Percentiles rank a stretch among this genome's conserved stretches.
Evolutionary conservation across 2,888 invertebrate genomes (phyloP).

Genomic region (Cinara cedri): DNA sequence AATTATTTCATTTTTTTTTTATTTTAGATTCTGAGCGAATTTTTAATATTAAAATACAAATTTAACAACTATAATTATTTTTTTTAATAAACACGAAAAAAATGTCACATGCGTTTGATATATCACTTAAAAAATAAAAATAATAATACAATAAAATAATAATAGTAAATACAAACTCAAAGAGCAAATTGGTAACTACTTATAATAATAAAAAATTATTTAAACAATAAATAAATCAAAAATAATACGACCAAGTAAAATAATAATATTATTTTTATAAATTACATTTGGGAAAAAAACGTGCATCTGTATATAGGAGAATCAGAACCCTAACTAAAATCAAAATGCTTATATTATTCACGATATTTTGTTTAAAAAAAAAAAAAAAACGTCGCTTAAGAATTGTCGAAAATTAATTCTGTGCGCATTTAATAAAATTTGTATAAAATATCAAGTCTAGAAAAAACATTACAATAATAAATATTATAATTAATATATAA

Average conservation of each 20-base stretch:
- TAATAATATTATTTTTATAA: slow-evolving; percentile 1
- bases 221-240: slow-evolving; percentile 54
- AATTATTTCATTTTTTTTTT: too few relatives aligned
- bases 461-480: slow-evolving; percentile 23
- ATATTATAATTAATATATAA: too few relatives aligned
- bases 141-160: slow-evolving; percentile 52
- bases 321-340: slow-evolving; percentile 30
- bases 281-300: slow-evolving; percentile 26
- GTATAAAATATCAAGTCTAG: slow-evolving; percentile 37
- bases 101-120: slow-evolving; percentile 37
- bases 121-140: slow-evolving; percentile 29
- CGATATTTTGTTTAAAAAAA: slow-evolving; percentile 5
- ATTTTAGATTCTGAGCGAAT: background rate
- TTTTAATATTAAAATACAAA: slow-evolving; percentile 3
- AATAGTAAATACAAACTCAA: slow-evolving; percentile 56
- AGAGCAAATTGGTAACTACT: slow-evolving; percentile 53
- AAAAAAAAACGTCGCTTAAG: background rate
- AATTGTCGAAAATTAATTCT: slow-evolving; percentile 19
- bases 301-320: background rate
- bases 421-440: slow-evolving; percentile 18
- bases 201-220: slow-evolving; percentile 41
- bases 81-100: slow-evolving; percentile 5
- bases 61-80: slow-evolving; percentile 28
- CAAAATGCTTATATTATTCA: slow-evolving; percentile 53
- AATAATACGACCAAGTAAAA: slow-evolving; percentile 44